phyloP scores from a whole-genome alignment of 30 jellyfish, hydroid and myxozoan species.

The Aurelia aurita complex sp. Pacific region DNA sequence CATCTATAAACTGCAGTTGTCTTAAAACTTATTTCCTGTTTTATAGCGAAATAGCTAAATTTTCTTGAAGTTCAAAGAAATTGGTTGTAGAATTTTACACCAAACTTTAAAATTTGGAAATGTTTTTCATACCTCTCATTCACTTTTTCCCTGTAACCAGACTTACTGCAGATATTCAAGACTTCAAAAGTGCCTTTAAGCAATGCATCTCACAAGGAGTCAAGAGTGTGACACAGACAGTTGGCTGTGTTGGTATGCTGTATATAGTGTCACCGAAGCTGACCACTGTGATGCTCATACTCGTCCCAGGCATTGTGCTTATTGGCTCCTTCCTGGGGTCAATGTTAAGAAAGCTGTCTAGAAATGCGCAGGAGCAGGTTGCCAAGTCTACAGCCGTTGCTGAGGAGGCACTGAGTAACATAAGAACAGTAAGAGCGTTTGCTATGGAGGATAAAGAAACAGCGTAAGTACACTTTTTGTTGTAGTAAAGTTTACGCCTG shows the following conservation, averaged over 20 bases:
- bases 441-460: constrained; percentile 96
- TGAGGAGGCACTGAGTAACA: constrained; percentile 92
- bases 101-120: neutral
- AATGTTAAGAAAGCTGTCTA: constrained; percentile 77
- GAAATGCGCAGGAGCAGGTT: constrained; percentile 94
- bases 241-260: constrained; percentile 92
- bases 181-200: constrained; percentile 94
- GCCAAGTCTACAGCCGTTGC: constrained; percentile 95
- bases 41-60: too few relatives aligned
- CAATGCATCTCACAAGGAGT: constrained; percentile 98
- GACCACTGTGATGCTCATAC: constrained; percentile 79
- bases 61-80: neutral
- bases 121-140: too few relatives aligned
- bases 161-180: constrained; percentile 95
- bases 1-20: too few relatives aligned
- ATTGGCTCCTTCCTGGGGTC: constrained; percentile 93
- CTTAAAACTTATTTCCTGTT: too few relatives aligned
- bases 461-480: constrained; percentile 26
- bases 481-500: too few relatives aligned
- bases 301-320: constrained; percentile 86
- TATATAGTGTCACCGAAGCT: constrained; percentile 88
- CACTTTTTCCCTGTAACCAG: constrained; percentile 20
- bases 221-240: constrained; percentile 91
- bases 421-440: constrained; percentile 97
- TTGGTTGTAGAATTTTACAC: neutral